These are phyloP conservation scores for Pachyramphus minor DNA, from an alignment of 2,113 vertebrate genomes.

Conservation along the genomic window DNA sequence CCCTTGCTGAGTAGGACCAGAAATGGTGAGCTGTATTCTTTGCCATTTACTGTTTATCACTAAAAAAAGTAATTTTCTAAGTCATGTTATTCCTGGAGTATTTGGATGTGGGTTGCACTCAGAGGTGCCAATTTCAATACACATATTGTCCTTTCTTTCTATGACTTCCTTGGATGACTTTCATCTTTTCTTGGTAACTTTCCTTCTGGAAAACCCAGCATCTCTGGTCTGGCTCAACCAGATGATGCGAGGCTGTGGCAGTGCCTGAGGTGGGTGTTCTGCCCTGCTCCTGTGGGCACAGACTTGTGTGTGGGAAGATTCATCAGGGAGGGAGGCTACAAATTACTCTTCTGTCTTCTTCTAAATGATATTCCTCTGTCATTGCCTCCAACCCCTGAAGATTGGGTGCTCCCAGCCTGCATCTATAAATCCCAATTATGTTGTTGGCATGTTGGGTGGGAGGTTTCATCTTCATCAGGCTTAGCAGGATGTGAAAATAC, in stretches of 20 bases:
- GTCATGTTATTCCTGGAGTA: background rate
- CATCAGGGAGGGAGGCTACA: background rate
- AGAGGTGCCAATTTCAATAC: background rate
- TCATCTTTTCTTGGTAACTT: background rate
- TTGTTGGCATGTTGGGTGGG: background rate
- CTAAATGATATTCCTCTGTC: background rate
- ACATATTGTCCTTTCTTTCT: background rate
- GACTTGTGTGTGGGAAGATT: rapidly evolving
- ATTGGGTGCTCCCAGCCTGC: background rate
- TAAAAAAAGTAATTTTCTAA: background rate
- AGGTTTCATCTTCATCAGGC: background rate
- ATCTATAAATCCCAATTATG: background rate
- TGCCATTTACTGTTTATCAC: background rate
- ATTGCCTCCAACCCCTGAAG: background rate
- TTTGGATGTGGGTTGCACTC: background rate
- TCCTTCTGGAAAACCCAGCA: background rate
- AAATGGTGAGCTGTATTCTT: background rate
- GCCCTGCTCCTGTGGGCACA: background rate
- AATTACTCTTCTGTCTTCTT: background rate
- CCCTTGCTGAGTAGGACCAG: background rate
- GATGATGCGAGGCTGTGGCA: rapidly evolving
- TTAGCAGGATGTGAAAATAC: background rate
- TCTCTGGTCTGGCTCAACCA: background rate
- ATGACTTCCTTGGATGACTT: background rate
- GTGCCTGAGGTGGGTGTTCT: rapidly evolving